phyloP scores from a whole-genome alignment of 2,113 vertebrate genomes.

The Salminus brasiliensis region DNA sequence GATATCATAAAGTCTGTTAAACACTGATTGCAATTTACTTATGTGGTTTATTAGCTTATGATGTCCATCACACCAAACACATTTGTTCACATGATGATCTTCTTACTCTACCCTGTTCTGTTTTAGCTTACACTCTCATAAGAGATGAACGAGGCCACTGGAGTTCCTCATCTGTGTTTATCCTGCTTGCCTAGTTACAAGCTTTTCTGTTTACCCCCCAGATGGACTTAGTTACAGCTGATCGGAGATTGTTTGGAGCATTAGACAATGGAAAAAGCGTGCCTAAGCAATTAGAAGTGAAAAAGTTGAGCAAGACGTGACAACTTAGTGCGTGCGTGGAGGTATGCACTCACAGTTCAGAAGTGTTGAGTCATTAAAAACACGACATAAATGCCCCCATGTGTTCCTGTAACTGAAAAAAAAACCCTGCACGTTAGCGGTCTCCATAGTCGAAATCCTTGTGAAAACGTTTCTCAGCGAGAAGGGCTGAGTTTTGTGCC shows the following conservation, averaged over 20 bases:
- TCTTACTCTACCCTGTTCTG: too few relatives aligned
- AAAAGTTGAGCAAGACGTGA: slow-evolving; percentile 62
- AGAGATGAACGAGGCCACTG: background rate
- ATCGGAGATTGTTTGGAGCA: slow-evolving; percentile 8
- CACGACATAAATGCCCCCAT: slow-evolving; percentile 67
- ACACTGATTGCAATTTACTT: too few relatives aligned
- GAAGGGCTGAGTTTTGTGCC: slow-evolving; percentile 43
- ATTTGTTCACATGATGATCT: too few relatives aligned
- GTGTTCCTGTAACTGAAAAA: slow-evolving; percentile 70
- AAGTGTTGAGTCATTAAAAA: slow-evolving; percentile 59
- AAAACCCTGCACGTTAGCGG: slow-evolving; percentile 47
- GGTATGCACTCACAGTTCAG: background rate
- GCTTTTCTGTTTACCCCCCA: slow-evolving; percentile 61
- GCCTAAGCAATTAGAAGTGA: slow-evolving; percentile 56
- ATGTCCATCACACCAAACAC: too few relatives aligned
- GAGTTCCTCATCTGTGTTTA: background rate
- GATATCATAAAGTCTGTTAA: too few relatives aligned
- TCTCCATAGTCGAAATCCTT: background rate
- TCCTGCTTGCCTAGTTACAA: background rate
- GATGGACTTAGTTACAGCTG: background rate
- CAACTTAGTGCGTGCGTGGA: slow-evolving; percentile 53
- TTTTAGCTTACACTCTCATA: too few relatives aligned
- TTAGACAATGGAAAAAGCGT: slow-evolving; percentile 65
- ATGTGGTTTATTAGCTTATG: too few relatives aligned
- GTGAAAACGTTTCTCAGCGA: background rate